phyloP scores from a whole-genome alignment of 1,140 invertebrate species.

The Drosophila miranda region DNA sequence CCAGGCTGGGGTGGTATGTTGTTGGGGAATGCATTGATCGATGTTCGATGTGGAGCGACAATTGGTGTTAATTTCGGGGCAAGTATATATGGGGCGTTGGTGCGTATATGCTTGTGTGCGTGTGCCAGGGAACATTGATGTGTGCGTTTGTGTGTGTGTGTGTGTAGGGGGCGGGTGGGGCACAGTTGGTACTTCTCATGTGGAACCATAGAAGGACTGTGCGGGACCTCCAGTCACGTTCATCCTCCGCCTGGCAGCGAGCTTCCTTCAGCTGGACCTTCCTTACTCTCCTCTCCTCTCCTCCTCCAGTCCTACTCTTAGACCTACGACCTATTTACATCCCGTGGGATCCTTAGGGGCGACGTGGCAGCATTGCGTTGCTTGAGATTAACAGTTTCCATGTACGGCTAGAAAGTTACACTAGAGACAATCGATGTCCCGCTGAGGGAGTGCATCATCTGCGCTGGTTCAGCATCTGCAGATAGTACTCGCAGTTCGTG shows the following conservation, averaged over 20 bases:
- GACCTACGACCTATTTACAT: slow-evolving; percentile 35
- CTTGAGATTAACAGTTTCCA: slow-evolving; percentile 74
- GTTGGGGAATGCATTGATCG: slow-evolving; percentile 9
- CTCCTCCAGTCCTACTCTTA: not conserved
- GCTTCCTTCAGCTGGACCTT: not conserved
- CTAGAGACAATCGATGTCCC: slow-evolving; percentile 9
- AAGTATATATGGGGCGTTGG: slow-evolving; percentile 36
- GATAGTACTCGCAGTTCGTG: slow-evolving; percentile 94
- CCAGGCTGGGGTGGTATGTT: slow-evolving; percentile 23
- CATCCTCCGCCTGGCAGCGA: slow-evolving; percentile 5
- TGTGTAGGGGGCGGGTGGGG: slow-evolving; percentile 26
- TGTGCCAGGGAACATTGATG: slow-evolving; percentile 40
- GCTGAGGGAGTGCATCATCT: slow-evolving; percentile 51
- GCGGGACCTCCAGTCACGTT: slow-evolving; percentile 17
- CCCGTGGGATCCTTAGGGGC: slow-evolving; percentile 33
- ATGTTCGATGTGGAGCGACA: slow-evolving; percentile 38
- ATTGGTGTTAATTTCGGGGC: slow-evolving; percentile 27
- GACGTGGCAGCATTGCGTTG: slow-evolving; percentile 67
- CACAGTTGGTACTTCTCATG: slow-evolving; percentile 70
- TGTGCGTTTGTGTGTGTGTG: slow-evolving; percentile 20
- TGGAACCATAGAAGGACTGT: slow-evolving; percentile 73
- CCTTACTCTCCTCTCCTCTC: not conserved
- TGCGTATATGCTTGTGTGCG: slow-evolving; percentile 40
- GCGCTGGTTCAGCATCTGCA: slow-evolving; percentile 85
- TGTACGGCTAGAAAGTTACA: slow-evolving; percentile 50